Base-by-base conservation (phyloP, 2,797 vertebrate genomes). In the Meriones psammophilus region DNA sequence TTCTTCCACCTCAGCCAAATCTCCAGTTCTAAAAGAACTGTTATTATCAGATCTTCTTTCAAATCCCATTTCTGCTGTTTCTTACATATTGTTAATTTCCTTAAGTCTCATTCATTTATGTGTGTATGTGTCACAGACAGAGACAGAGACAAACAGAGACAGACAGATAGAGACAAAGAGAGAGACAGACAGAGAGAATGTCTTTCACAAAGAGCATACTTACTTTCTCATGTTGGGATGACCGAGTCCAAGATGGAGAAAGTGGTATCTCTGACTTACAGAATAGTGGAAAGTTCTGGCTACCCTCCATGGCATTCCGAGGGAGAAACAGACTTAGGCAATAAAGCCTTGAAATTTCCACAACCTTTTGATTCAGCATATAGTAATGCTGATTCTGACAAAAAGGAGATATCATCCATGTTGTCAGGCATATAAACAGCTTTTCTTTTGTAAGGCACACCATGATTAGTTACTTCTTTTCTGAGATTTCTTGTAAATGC, bases 381-480 rank as follows among this genome's bases (percentile, higher is more conserved):
- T 62, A 10, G 12, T 56, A 71, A 24, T 58, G 42, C 22, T 81
- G 64, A 92, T 6, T 58, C 50, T 6, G 85, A 2, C 3, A 88
- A 20, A 69, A 54, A 79, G 50, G 74, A 88, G 17, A 68, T 15
- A 58, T 73, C 46, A 83, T 68, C 68, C 64, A 3, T 8, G 39
- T 4, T 84, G 28, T 79, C 69, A 81, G 24, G 76, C 50, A 56
- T 74, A 15, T 26, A 18, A 87, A 62, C 28, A 76, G 78, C 28
- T 13, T n/a, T 69, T 5, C 24, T 90, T 92, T 66, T 80, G 46
- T 77, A 85, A 89, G 76, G 10, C 50, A 20, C 2, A 80, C 58
- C 33, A 79, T 46, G 50, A 22, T 92, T 69, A 74, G 58, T 92
- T 96, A 88, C 84, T 69, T 26, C 12, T 87, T 81, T 92, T 88